A percentile compares a stretch with the other conserved stretches of the same genome.
These are phyloP conservation scores for Polydrusus pterygomalis DNA, from an alignment of 2,888 invertebrate species.

Conservation along the genomic window DNA sequence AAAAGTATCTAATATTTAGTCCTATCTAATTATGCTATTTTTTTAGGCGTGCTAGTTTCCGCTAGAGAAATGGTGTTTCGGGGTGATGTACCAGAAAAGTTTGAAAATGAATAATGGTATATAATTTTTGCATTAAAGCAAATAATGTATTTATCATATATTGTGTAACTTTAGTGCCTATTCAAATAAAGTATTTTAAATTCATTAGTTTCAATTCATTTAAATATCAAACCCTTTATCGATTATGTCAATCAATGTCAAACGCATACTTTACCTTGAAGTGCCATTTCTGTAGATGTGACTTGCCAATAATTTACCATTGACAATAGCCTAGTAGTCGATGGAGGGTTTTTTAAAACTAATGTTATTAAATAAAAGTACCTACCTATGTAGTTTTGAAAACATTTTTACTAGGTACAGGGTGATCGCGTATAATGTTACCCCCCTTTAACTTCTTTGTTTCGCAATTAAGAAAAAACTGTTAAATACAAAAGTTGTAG, in stretches of 20 bases:
- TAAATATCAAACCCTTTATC: conserved; percentile 63
- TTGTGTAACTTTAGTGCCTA: conserved; percentile 29
- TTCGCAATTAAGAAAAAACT: too few species aligned
- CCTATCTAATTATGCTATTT: conserved; percentile 2
- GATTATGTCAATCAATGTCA: conserved; percentile 46
- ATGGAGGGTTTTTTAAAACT: conserved; percentile 52
- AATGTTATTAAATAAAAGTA: too few species aligned
- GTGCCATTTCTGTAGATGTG: conserved; percentile 62
- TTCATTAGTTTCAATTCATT: conserved; percentile 13
- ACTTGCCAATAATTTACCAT: conserved; percentile 23
- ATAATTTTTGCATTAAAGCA: conserved; percentile 1
- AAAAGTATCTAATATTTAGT: neutral
- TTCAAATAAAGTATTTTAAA: conserved; percentile 35
- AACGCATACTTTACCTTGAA: conserved; percentile 59
- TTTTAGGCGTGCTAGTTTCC: conserved; percentile 52
- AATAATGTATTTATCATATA: conserved; percentile 31
- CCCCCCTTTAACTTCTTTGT: too few species aligned
- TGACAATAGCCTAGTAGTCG: conserved; percentile 46
- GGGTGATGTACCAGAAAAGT: conserved; percentile 28
- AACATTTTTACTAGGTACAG: too few species aligned
- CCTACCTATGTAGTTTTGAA: too few species aligned
- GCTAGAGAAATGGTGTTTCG: conserved; percentile 51
- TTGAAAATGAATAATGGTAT: conserved; percentile 8
- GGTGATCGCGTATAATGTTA: too few species aligned
- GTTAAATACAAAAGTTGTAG: too few species aligned